phyloP scores from a whole-genome alignment of 2,113 vertebrate species.

The Hemichromis elongatus region DNA sequence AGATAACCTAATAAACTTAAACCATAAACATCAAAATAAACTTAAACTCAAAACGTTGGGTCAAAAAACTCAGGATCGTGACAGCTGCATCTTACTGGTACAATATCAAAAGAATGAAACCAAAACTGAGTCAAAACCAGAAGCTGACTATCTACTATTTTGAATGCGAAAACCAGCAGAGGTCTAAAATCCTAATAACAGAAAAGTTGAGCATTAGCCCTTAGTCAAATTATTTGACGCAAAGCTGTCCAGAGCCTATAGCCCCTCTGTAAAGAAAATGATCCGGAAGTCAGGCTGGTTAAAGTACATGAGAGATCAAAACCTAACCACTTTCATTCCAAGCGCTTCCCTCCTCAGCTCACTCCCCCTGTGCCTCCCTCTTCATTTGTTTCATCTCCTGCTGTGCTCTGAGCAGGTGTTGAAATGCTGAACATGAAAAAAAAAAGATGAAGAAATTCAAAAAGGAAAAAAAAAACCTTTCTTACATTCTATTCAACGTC shows the following conservation, averaged over 20 bases:
- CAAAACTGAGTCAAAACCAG: background rate
- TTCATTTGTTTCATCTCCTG: slow-evolving; percentile 39
- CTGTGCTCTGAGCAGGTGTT: slow-evolving; percentile 33
- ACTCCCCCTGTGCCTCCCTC: background rate
- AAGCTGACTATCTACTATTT: background rate
- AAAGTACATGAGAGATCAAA: slow-evolving; percentile 29
- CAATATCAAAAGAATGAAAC: background rate
- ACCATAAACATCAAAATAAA: too few relatives aligned
- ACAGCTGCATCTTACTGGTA: background rate
- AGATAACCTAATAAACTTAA: too few relatives aligned
- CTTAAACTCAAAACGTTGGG: too few relatives aligned
- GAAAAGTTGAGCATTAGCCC: background rate
- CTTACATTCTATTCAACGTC: slow-evolving; percentile 25
- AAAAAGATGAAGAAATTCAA: slow-evolving; percentile 1
- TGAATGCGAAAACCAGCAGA: background rate
- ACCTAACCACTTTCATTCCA: background rate
- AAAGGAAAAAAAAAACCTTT: background rate
- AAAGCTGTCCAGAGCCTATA: background rate
- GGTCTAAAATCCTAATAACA: background rate
- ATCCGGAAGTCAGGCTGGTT: background rate
- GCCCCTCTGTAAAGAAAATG: background rate
- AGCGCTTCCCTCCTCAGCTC: background rate
- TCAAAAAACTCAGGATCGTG: too few relatives aligned
- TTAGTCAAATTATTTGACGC: background rate
- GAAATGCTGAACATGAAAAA: slow-evolving; percentile 18